Conservation (phyloP, 2,797 vertebrate species). For the Tapirus indicus region DNA sequence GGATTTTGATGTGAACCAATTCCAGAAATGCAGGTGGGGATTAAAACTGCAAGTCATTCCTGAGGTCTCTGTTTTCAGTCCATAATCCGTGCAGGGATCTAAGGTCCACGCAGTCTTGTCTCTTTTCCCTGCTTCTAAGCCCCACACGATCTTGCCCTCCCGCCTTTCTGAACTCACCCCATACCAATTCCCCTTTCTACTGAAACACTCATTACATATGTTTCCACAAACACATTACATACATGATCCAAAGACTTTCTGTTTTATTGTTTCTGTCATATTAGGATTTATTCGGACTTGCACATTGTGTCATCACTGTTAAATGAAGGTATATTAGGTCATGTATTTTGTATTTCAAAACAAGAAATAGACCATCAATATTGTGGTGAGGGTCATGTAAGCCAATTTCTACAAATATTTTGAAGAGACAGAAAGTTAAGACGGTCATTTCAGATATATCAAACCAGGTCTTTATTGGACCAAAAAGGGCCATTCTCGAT, state of each 20-base stretch:
- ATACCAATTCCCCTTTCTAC: background rate
- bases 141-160: background rate
- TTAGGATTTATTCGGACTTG: background rate
- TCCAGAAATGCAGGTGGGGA: background rate
- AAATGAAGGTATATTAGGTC: background rate
- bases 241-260: background rate
- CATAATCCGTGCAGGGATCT: background rate
- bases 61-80: background rate
- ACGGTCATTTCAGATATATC: background rate
- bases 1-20: background rate
- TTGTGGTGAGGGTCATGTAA: background rate
- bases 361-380: background rate
- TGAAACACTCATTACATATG: background rate
- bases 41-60: background rate
- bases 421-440: background rate
- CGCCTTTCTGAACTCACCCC: background rate
- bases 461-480: background rate
- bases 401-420: background rate
- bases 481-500: background rate
- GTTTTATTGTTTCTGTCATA: background rate
- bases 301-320: background rate
- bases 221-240: background rate
- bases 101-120: background rate
- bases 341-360: background rate
- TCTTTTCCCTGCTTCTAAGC: background rate